A percentile compares a stretch with the other conserved stretches of the same genome.
phyloP scores from a whole-genome alignment of 2,113 vertebrate species.

The Solea solea region DNA sequence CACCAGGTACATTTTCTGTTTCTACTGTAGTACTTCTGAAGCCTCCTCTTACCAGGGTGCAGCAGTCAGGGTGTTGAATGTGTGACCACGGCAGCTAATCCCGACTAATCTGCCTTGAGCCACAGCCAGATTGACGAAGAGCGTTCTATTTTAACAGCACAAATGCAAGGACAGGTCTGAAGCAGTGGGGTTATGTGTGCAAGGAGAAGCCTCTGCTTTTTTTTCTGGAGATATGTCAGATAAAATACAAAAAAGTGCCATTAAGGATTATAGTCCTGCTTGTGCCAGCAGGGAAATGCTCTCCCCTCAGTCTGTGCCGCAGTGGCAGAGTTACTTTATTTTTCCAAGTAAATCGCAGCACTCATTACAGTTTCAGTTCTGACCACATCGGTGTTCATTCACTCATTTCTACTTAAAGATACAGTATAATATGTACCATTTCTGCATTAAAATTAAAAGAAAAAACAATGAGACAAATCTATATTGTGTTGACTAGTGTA shows the following conservation, averaged over 20 bases:
- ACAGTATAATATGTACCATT: too few species aligned
- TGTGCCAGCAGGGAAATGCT: not conserved
- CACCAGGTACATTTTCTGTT: slow-evolving; percentile 88
- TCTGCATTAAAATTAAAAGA: too few species aligned
- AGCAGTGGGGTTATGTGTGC: slow-evolving; percentile 5
- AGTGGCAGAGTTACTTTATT: too few species aligned
- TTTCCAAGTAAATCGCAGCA: not conserved
- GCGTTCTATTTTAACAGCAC: slow-evolving; percentile 48
- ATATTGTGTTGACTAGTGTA: too few species aligned
- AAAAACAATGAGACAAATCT: too few species aligned
- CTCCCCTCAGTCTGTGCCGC: too few species aligned
- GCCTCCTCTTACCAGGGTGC: slow-evolving; percentile 11
- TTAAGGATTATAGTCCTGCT: too few species aligned
- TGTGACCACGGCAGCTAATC: slow-evolving; percentile 64
- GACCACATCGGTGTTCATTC: too few species aligned
- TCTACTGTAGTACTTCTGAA: slow-evolving; percentile 13
- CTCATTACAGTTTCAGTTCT: not conserved
- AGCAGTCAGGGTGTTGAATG: slow-evolving; percentile 52
- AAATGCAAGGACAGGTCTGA: slow-evolving; percentile 26
- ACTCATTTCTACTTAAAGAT: too few species aligned
- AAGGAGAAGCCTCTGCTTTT: slow-evolving; percentile 4
- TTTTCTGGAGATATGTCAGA: not conserved
- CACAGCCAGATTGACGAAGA: slow-evolving; percentile 50
- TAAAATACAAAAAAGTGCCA: too few species aligned
- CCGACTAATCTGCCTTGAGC: slow-evolving; percentile 62